Conservation (phyloP, 2,113 vertebrate genomes). For the Poicephalus gulielmi region DNA sequence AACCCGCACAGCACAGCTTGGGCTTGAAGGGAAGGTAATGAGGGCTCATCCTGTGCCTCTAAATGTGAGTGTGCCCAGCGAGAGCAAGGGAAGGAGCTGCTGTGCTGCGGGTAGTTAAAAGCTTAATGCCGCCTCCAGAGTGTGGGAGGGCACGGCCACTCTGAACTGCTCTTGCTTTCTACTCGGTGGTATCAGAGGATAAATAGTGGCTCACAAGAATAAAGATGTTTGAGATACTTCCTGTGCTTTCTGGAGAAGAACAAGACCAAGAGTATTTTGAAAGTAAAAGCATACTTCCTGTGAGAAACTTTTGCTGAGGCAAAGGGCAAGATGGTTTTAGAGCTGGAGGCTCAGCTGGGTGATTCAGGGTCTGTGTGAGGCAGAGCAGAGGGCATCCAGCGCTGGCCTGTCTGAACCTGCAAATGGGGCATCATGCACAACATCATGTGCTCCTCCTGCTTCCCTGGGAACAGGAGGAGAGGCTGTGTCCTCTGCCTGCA, state of each 20-base stretch:
- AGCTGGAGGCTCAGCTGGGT: not conserved
- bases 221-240: slow-evolving; percentile 39
- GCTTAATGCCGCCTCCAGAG: not conserved
- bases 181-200: not conserved
- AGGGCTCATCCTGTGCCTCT: not conserved
- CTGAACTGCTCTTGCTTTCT: not conserved
- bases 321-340: not conserved
- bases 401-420: not conserved
- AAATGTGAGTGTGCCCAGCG: not conserved
- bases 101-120: not conserved
- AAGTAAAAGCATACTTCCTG: slow-evolving; percentile 60
- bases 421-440: not conserved
- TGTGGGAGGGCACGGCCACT: not conserved
- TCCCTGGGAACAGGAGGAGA: not conserved
- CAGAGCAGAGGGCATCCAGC: not conserved
- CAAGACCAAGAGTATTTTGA: slow-evolving; percentile 9
- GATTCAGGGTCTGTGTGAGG: not conserved
- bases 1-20: not conserved
- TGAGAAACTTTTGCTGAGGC: not conserved
- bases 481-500: not conserved
- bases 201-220: not conserved
- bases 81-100: not conserved
- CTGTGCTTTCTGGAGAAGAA: slow-evolving; percentile 18
- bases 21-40: not conserved
- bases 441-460: not conserved